phyloP scores from a whole-genome alignment of 92 coral and sea anemone species.

The Actinernus sp. region DNA sequence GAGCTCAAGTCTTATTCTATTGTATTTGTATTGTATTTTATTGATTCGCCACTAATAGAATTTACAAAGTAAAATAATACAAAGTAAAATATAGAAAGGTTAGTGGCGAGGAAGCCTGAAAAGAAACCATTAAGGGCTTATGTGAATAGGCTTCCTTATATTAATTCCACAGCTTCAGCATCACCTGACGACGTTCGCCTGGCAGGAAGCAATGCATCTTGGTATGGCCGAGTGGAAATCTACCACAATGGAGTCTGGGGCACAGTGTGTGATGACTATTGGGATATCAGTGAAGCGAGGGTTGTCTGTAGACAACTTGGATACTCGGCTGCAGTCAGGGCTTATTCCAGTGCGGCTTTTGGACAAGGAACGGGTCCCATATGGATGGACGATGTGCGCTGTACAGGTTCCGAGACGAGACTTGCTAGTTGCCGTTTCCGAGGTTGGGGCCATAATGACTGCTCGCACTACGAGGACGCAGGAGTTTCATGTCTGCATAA shows the following conservation, averaged over 20 bases:
- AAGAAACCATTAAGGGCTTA: too few species aligned
- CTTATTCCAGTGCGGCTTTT: slow-evolving; percentile 13
- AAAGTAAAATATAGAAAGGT: too few species aligned
- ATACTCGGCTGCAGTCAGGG: slow-evolving; percentile 21
- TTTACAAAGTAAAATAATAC: too few species aligned
- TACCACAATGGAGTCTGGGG: slow-evolving; percentile 46
- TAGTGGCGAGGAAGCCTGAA: too few species aligned
- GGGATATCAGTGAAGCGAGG: slow-evolving; percentile 15
- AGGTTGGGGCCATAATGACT: slow-evolving; percentile 8
- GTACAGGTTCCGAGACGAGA: slow-evolving; percentile 47
- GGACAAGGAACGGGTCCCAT: slow-evolving; percentile 34
- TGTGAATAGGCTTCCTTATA: too few species aligned
- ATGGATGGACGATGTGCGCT: too few species aligned
- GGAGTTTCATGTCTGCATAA: slow-evolving; percentile 31
- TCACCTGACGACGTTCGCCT: too few species aligned
- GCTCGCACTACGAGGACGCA: slow-evolving; percentile 5
- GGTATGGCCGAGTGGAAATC: slow-evolving; percentile 54
- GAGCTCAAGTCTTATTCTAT: too few species aligned
- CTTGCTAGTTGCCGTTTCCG: slow-evolving; percentile 5
- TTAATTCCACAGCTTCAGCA: too few species aligned
- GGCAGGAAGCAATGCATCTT: slow-evolving; percentile 4
- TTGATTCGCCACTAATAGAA: too few species aligned
- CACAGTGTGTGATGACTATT: too few species aligned
- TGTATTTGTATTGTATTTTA: too few species aligned
- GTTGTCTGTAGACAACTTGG: slow-evolving; percentile 51